Base-by-base conservation (phyloP, 2,113 vertebrate species). In the Cyanoramphus novaezelandiae region DNA sequence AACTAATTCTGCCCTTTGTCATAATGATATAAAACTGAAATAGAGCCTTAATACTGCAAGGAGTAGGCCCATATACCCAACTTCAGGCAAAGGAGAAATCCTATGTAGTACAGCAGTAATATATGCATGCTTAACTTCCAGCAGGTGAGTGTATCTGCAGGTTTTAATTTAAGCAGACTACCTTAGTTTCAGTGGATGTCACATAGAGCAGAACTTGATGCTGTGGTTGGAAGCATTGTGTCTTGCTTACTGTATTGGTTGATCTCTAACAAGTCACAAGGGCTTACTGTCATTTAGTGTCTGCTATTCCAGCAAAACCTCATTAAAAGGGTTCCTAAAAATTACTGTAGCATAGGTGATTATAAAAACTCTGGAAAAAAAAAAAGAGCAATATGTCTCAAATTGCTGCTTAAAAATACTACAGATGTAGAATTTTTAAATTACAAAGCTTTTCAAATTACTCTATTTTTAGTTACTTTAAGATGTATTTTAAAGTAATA, bases 81-180 rank as follows among this genome's bases (percentile, higher is more conserved):
- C 63, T 77, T 49, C 72, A 63, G 89, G 68, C 72, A 86, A 90
- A 43, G 43, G 77, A 74, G 55, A 93, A 93, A 97, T 86, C 80
- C 46, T 47, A 0, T 29, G 17, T 88, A 78, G 86, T 96, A 65
- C 39, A 91, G 55, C 69, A 74, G 50, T 65, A 94, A 80, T 94
- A 84, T 33, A 50, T 46, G 60, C 29, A 10, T 55, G 57, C 65
- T 88, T 90, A 88, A 83, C 68, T 77, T 80, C 53, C 50, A 88
- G 68, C 76, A 94, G 79, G 65, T 77, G 9, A 74, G 25, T 80
- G 47, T 69, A 44, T 88, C 59, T 90, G 91, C 76, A 83, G 86
- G 79, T 70, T 96, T 94, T 93, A 76, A 79, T 93, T 93, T 91
- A 88, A 93, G 76, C 80, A 86, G 88, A 78, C 77, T 68, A 60